These are phyloP conservation scores for Ligdia adustata DNA, from an alignment of 2,888 invertebrate genomes.

Conservation along the genomic window DNA sequence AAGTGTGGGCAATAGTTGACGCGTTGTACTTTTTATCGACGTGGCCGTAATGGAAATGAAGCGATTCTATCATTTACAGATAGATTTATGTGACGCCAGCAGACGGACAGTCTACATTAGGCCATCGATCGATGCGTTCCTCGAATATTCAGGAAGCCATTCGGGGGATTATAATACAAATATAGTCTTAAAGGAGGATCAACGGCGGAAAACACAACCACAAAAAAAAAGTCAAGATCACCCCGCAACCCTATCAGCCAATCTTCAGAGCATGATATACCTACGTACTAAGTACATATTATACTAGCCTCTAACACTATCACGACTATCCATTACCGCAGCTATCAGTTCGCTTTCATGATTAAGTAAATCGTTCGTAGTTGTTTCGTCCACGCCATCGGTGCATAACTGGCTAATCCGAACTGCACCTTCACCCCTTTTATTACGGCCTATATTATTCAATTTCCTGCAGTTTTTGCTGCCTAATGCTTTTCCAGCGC, in stretches of 20 bases:
- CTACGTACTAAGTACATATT: too few relatives aligned
- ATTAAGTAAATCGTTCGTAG: constrained; percentile 46
- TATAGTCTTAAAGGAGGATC: too few relatives aligned
- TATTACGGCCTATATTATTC: constrained; percentile 32
- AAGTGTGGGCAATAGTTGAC: constrained; percentile 15
- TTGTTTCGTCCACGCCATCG: constrained; percentile 22
- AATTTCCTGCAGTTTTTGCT: constrained; percentile 37
- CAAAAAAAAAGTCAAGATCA: too few relatives aligned
- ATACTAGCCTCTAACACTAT: constrained; percentile 30
- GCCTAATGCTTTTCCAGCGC: constrained; percentile 43
- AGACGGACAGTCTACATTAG: too few relatives aligned
- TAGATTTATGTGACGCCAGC: constrained; percentile 5
- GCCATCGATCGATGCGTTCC: too few relatives aligned
- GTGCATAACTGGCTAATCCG: constrained; percentile 7
- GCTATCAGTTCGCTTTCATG: constrained; percentile 46
- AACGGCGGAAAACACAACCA: too few relatives aligned
- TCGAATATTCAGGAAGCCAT: too few relatives aligned
- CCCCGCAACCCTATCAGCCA: too few relatives aligned
- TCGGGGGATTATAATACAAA: too few relatives aligned
- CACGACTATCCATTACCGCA: constrained; percentile 36
- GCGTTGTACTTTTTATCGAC: constrained; percentile 15
- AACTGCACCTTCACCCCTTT: constrained; percentile 26
- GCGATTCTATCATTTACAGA: constrained; percentile 12
- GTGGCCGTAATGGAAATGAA: constrained; percentile 16
- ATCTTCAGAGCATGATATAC: too few relatives aligned